phyloP scores from a whole-genome alignment of 2,797 vertebrate genomes.

The Pipistrellus pipistrellus region DNA sequence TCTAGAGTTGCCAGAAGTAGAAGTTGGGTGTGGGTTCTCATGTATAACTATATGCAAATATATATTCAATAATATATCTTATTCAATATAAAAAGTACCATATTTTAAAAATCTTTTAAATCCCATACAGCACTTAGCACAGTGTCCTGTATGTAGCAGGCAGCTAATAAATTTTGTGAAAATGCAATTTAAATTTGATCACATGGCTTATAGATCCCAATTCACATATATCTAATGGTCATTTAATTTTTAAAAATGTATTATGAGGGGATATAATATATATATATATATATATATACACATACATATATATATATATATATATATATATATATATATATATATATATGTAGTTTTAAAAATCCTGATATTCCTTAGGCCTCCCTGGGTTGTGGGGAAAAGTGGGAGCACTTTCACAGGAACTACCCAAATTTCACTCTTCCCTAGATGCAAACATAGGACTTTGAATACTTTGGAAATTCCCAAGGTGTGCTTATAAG shows the following conservation, averaged over 20 bases:
- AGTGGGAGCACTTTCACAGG: background rate
- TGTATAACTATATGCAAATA: background rate
- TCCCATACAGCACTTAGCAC: background rate
- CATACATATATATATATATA: background rate
- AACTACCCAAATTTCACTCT: background rate
- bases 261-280: background rate
- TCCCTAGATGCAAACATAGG: background rate
- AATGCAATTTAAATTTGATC: background rate
- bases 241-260: background rate
- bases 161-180: constrained; percentile 11
- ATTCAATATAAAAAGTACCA: background rate
- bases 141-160: background rate
- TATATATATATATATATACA: background rate
- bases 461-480: background rate
- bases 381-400: background rate
- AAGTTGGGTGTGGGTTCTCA: background rate
- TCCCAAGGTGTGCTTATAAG: background rate
- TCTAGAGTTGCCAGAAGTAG: background rate
- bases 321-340: background rate
- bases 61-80: background rate
- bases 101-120: background rate
- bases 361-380: background rate
- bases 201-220: background rate
- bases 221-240: background rate
- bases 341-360: background rate